Base-by-base conservation (phyloP, 2,113 vertebrate genomes). In the Megaptera novaeangliae region DNA sequence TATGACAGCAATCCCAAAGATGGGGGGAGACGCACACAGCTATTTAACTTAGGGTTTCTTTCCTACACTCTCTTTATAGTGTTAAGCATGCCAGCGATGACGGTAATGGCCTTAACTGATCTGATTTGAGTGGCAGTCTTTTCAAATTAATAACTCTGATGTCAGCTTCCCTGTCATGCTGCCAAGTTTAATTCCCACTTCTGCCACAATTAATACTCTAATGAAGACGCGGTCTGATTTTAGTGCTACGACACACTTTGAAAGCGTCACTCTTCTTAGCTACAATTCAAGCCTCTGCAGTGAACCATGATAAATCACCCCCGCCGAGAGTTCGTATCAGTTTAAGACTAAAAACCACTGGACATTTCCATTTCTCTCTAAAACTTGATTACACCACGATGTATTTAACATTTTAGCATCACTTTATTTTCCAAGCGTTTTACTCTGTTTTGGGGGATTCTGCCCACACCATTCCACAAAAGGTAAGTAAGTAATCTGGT, bases 141-240 rank as follows among this genome's bases (percentile, higher is more conserved):
- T 82, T 92, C 93, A 57, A 93, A 92, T 82, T 69, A 98, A 90
- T 93, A 39, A 97, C 95, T 85, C 93, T 77, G 87, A 98, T 96
- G 92, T 71, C 96, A 97, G 85, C 69, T 94, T 71, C 93, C 92
- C 77, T 98, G 92, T 89, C 0, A 0, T 39, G 59, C 59, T 90
- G 80, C 63, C 61, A 31, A 36, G 68, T 78, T 96, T 90, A 98
- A 96, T 94, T 97, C 64, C 91, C 68, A 94, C 74, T 87, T 95
- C 63, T 85, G 64, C 63, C 12, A 20, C 49, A 20, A 94, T 80
- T 84, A 88, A 93, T 55, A 46, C 87, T 96, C 71, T 96, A 98
- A 95, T 68, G 98, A 96, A 98, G 98, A 98, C 97, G 77, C 74
- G 15, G 94, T 96, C 96, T 96, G 93, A 97, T 90, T 46, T 97